Percentiles rank a stretch among this genome's conserved stretches.
phyloP scores from a whole-genome alignment of 2,888 invertebrate genomes.

The Cyclophora punctaria region DNA sequence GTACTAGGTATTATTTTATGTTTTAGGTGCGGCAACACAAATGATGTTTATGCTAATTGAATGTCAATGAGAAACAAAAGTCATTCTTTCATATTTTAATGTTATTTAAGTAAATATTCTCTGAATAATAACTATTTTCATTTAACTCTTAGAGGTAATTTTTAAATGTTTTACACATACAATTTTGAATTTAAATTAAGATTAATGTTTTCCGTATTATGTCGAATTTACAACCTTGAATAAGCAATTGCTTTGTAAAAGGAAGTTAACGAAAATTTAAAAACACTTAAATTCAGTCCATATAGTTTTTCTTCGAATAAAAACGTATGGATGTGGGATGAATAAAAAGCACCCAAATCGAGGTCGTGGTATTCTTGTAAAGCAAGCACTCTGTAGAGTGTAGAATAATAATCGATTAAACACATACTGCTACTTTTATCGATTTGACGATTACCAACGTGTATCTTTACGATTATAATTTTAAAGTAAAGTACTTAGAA shows the following conservation, averaged over 20 bases:
- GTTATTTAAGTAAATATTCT: too few species aligned
- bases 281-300: slow-evolving; percentile 3
- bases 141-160: too few species aligned
- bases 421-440: too few species aligned
- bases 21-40: background rate
- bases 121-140: too few species aligned
- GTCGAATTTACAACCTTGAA: slow-evolving; percentile 33
- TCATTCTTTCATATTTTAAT: too few species aligned
- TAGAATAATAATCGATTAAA: too few species aligned
- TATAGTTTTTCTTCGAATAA: slow-evolving; percentile 3
- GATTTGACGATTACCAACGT: too few species aligned
- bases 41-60: background rate
- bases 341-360: slow-evolving; percentile 35
- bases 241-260: slow-evolving; percentile 26
- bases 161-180: too few species aligned
- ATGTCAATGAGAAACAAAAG: background rate
- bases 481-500: too few species aligned
- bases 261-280: slow-evolving; percentile 29
- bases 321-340: slow-evolving; percentile 8
- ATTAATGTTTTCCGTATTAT: slow-evolving; percentile 4
- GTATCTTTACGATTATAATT: too few species aligned
- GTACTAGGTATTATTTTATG: slow-evolving; percentile 13
- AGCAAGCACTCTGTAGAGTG: too few species aligned
- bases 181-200: background rate
- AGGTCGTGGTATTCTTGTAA: slow-evolving; percentile 21